Percentiles rank a stretch among this genome's conserved stretches.
These are phyloP conservation scores for Drosophila sp. DNA, from an alignment of 1,140 invertebrate species.

Conservation along the genomic window DNA sequence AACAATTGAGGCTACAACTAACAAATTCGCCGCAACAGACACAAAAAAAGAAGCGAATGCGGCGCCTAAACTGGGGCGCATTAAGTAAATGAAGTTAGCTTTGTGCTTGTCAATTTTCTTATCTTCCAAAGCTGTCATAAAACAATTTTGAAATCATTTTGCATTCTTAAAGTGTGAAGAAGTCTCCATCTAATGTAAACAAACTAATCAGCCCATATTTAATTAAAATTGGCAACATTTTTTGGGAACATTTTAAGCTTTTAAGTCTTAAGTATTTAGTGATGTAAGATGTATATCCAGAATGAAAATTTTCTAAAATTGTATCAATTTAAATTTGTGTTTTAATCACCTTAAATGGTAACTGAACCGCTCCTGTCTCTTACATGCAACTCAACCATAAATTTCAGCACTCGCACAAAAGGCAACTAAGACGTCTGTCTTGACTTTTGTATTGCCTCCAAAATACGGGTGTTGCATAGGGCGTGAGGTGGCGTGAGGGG, in stretches of 20 bases:
- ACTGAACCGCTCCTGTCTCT: constrained; percentile 49
- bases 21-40: background rate
- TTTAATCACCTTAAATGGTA: too few relatives aligned
- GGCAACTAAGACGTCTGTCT: constrained; percentile 66
- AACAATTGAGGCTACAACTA: constrained; percentile 37
- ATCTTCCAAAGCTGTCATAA: too few relatives aligned
- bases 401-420: constrained; percentile 52
- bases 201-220: too few relatives aligned
- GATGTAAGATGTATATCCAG: too few relatives aligned
- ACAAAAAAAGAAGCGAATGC: background rate
- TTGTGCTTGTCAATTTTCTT: too few relatives aligned
- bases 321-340: background rate
- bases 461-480: too few relatives aligned
- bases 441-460: constrained; percentile 45
- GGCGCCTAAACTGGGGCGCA: constrained; percentile 36
- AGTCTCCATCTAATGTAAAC: too few relatives aligned
- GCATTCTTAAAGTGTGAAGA: background rate
- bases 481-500: too few relatives aligned
- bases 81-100: constrained; percentile 1
- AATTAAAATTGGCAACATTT: too few relatives aligned
- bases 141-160: too few relatives aligned
- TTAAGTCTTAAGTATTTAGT: too few relatives aligned
- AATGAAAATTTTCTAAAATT: background rate
- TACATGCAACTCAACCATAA: constrained; percentile 58
- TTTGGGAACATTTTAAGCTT: too few relatives aligned